These are phyloP conservation scores for Cricetomys ansorgei DNA, from an alignment of 2,113 vertebrate genomes.

Conservation along the genomic window DNA sequence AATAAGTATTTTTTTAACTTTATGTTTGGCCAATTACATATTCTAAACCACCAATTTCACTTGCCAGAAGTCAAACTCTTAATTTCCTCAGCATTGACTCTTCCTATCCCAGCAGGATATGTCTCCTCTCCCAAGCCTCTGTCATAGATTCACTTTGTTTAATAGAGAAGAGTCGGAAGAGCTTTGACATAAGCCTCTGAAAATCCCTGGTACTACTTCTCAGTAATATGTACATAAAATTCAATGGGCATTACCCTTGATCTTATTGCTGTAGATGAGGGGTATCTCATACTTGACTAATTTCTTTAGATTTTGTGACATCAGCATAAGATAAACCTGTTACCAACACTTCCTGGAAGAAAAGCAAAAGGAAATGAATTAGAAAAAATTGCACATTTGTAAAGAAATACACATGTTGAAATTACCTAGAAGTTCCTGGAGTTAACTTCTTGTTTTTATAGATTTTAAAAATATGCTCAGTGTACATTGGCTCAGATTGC, in stretches of 20 bases:
- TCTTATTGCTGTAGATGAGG: not conserved
- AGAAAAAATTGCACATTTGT: not conserved
- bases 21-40: conserved; percentile 73
- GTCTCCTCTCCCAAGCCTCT: conserved; percentile 39
- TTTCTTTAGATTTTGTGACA: not conserved
- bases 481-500: not conserved
- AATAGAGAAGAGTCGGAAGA: not conserved
- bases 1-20: conserved; percentile 77
- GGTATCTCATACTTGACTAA: not conserved
- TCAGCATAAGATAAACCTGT: not conserved
- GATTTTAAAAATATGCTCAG: not conserved
- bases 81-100: conserved; percentile 59
- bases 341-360: not conserved
- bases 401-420: not conserved
- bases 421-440: not conserved
- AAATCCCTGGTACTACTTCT: not conserved
- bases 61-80: conserved; percentile 67
- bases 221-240: not conserved
- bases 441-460: not conserved
- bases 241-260: not conserved
- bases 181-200: not conserved
- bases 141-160: not conserved
- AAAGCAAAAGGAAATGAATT: not conserved
- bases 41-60: conserved; percentile 75
- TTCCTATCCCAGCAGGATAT: conserved; percentile 60